Conservation (phyloP, 2,113 vertebrate species). For the Austrofundulus limnaeus region DNA sequence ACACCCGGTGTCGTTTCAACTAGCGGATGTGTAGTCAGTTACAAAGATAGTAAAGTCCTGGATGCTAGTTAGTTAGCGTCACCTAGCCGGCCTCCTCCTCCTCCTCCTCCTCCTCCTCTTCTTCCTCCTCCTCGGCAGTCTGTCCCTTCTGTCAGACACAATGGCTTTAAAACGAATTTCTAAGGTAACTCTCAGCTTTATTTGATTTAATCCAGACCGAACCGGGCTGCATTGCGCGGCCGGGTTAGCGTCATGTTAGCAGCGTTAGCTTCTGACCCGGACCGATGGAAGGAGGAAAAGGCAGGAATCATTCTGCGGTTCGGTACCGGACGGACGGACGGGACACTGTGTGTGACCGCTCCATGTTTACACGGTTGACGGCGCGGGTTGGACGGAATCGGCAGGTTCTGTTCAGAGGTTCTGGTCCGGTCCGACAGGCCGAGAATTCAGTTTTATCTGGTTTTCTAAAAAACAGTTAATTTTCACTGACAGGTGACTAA, state of each 20-base stretch:
- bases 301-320: not conserved
- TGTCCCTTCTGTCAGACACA: conserved; percentile 49
- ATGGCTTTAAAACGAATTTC: conserved; percentile 82
- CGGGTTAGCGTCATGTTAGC: conserved; percentile 22
- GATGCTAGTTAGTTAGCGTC: conserved; percentile 72
- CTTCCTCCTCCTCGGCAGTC: conserved; percentile 48
- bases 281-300: not conserved
- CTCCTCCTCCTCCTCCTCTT: conserved; percentile 19
- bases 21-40: conserved; percentile 21
- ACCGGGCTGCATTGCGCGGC: too few relatives aligned
- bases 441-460: not conserved
- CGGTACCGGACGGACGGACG: not conserved
- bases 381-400: too few relatives aligned
- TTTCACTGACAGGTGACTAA: too few relatives aligned
- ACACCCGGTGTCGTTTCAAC: not conserved
- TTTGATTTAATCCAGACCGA: too few relatives aligned
- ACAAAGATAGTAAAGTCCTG: conserved; percentile 52
- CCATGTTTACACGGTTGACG: not conserved
- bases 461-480: not conserved
- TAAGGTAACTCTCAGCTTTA: conserved; percentile 65
- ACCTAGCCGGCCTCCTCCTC: conserved; percentile 64
- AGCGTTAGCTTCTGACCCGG: not conserved
- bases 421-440: not conserved
- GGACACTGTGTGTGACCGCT: not conserved
- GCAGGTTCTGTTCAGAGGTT: not conserved